These are phyloP conservation scores for Synanthedon vespiformis DNA, from an alignment of 2,888 invertebrate species.

Conservation along the genomic window DNA sequence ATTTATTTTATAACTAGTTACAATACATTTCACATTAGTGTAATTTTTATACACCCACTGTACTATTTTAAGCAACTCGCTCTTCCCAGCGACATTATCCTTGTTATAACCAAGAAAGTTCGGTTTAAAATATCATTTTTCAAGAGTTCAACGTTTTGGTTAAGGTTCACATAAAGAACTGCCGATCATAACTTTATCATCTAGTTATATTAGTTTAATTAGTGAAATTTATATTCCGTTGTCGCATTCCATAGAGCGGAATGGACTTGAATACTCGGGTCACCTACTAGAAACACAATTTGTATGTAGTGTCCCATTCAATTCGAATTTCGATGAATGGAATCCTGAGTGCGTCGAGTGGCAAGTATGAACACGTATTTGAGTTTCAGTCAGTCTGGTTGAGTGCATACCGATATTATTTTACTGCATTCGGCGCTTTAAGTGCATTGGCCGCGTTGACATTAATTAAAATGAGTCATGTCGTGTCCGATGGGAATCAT, in stretches of 20 bases:
- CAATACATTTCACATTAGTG: too few relatives aligned
- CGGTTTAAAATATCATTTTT: too few relatives aligned
- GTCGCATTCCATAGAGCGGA: background rate
- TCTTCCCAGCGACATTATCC: too few relatives aligned
- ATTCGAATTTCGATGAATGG: constrained; percentile 9
- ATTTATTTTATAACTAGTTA: too few relatives aligned
- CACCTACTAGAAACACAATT: background rate
- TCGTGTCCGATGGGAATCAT: constrained; percentile 26
- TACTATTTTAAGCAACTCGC: too few relatives aligned
- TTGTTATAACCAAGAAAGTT: too few relatives aligned
- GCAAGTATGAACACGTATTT: constrained; percentile 11
- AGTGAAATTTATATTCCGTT: constrained; percentile 2
- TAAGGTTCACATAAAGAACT: too few relatives aligned
- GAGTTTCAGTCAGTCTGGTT: constrained; percentile 24
- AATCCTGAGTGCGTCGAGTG: constrained; percentile 13
- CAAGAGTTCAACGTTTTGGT: too few relatives aligned
- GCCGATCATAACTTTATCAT: background rate
- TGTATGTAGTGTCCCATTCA: background rate
- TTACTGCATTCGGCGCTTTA: constrained; percentile 25
- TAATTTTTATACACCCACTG: too few relatives aligned
- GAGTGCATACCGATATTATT: constrained; percentile 32
- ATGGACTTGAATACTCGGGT: background rate
- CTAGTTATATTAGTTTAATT: too few relatives aligned
- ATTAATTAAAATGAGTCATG: constrained; percentile 54
- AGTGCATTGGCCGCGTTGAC: constrained; percentile 46